Percentiles rank a stretch among this genome's conserved stretches.
Conservation (phyloP, 2,797 vertebrate species). For the Sebastolobus altivelis region DNA sequence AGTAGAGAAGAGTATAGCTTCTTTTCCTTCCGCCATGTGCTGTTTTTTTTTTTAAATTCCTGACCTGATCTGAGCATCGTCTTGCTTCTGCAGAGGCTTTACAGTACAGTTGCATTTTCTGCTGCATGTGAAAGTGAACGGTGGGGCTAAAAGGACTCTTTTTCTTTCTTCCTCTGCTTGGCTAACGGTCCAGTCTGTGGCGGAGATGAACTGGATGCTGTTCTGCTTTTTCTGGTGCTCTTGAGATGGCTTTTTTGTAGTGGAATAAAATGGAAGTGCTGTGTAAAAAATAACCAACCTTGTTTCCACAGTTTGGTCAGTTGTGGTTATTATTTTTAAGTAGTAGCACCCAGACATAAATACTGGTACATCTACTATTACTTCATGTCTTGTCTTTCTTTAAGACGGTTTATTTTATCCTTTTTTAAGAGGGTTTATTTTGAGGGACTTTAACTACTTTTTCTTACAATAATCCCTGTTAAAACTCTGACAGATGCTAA, state of each 20-base stretch:
- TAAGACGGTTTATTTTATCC: neutral
- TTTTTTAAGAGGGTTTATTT: too few relatives aligned
- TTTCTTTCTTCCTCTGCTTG: constrained; percentile 50
- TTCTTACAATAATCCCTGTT: neutral
- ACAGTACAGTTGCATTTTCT: constrained; percentile 31
- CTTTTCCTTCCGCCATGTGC: constrained; percentile 10
- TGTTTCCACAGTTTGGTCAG: neutral
- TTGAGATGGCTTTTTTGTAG: constrained; percentile 80
- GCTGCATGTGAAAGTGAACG: constrained; percentile 68
- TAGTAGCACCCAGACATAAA: neutral
- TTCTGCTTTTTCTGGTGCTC: constrained; percentile 76
- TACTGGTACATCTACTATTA: neutral
- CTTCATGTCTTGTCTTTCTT: neutral
- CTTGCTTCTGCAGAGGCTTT: constrained; percentile 53
- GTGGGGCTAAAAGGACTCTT: constrained; percentile 36
- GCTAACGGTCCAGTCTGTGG: constrained; percentile 47
- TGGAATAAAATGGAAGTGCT: constrained; percentile 83
- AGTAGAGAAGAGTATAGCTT: constrained; percentile 3
- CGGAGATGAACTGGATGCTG: constrained; percentile 43
- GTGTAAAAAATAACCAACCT: constrained; percentile 51
- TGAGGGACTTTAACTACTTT: neutral
- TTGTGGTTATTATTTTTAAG: neutral
- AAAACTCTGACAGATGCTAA: neutral
- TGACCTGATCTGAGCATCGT: constrained; percentile 22
- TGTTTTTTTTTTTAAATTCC: constrained; percentile 5